These are phyloP conservation scores for Heliothis peltigera DNA, from an alignment of 2,888 invertebrate species.

Conservation along the genomic window DNA sequence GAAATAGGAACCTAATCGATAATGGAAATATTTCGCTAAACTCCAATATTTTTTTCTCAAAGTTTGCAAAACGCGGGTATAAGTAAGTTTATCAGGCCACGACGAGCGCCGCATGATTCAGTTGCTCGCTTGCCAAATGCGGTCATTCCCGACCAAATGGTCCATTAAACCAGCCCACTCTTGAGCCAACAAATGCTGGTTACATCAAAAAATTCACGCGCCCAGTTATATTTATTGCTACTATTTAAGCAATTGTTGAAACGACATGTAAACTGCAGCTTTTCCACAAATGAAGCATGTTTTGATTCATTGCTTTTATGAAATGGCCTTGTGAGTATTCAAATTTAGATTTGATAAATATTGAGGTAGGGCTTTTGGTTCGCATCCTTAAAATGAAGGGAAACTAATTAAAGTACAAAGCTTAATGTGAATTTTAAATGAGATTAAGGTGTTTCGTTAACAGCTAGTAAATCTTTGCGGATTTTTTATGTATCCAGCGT, in stretches of 20 bases:
- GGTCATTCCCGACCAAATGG: constrained; percentile 59
- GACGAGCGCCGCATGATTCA: constrained; percentile 42
- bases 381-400: constrained; percentile 43
- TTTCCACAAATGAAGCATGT: constrained; percentile 28
- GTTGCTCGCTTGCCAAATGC: constrained; percentile 58
- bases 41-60: constrained; percentile 21
- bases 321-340: constrained; percentile 6
- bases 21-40: constrained; percentile 9
- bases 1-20: background rate
- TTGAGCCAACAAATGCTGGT: constrained; percentile 55
- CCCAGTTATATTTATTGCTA: constrained; percentile 41
- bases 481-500: constrained; percentile 48
- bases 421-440: constrained; percentile 72
- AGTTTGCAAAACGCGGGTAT: constrained; percentile 20
- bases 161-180: constrained; percentile 60
- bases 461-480: constrained; percentile 63
- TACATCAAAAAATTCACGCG: constrained; percentile 58
- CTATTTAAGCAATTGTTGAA: constrained; percentile 50
- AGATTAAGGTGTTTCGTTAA: constrained; percentile 60
- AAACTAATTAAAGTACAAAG: constrained; percentile 70
- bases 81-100: constrained; percentile 45
- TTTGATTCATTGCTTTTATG: constrained; percentile 25
- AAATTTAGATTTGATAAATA: constrained; percentile 4
- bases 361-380: constrained; percentile 10
- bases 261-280: constrained; percentile 25